Conservation (phyloP, 2,888 invertebrate genomes). For the Aspidiotus rigidus region DNA sequence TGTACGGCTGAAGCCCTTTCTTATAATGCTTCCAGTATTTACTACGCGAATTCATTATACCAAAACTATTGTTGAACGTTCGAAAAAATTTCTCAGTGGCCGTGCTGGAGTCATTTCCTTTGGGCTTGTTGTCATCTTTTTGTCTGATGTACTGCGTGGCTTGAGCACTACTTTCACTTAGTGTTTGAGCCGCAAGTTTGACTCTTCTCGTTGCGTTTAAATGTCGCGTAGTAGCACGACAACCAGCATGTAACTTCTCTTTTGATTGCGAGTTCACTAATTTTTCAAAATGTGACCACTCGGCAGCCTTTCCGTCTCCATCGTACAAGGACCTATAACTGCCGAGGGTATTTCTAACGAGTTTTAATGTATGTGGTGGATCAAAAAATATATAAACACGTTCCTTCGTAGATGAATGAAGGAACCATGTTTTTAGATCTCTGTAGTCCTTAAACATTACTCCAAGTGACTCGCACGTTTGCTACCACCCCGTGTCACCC, state of each 20-base stretch:
- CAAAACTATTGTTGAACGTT: slow-evolving; percentile 20
- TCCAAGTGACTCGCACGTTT: slow-evolving; percentile 15
- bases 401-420: background rate
- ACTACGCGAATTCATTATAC: slow-evolving; percentile 4
- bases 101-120: background rate
- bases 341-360: slow-evolving; percentile 12
- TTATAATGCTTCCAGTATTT: slow-evolving; percentile 14
- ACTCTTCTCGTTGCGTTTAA: slow-evolving; percentile 2
- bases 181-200: slow-evolving; percentile 13
- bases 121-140: background rate
- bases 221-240: background rate
- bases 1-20: slow-evolving; percentile 1
- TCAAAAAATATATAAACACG: background rate
- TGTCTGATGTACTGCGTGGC: background rate
- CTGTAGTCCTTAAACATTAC: background rate
- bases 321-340: slow-evolving; percentile 2
- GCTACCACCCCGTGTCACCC: no score
- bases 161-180: background rate
- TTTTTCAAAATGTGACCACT: slow-evolving; percentile 5
- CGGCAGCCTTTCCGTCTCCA: background rate
- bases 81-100: slow-evolving; percentile 13
- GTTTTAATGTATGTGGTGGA: slow-evolving; percentile 5
- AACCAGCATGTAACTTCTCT: background rate
- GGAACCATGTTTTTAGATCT: slow-evolving; percentile 5
- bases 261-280: background rate